Evolutionary conservation across 1,140 invertebrate species (phyloP).

Genomic region (Drosophila bifasciata): DNA sequence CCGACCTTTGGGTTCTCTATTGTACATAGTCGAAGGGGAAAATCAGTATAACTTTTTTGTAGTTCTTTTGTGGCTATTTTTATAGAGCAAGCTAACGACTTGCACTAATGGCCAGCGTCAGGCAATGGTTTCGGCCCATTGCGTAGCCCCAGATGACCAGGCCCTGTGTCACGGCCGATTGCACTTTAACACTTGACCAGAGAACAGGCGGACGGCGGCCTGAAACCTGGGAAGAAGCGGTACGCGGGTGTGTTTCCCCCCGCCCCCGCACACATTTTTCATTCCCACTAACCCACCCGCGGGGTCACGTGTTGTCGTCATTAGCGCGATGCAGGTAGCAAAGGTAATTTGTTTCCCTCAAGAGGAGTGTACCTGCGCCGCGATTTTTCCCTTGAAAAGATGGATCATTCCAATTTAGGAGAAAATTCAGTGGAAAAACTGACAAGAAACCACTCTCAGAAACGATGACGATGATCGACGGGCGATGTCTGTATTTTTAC

Average conservation of each 20-base stretch:
- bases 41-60: conserved; percentile 38
- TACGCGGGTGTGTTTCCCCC: conserved; percentile 39
- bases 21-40: conserved; percentile 10
- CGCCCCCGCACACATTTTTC: conserved; percentile 13
- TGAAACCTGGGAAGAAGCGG: conserved; percentile 16
- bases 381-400: conserved; percentile 68
- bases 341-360: conserved; percentile 47
- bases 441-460: conserved; percentile 21
- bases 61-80: conserved; percentile 47
- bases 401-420: conserved; percentile 64
- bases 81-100: conserved; percentile 58
- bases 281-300: conserved; percentile 44
- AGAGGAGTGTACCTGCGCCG: conserved; percentile 51
- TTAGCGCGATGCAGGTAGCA: conserved; percentile 67
- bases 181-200: conserved; percentile 81
- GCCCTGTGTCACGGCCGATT: conserved; percentile 69
- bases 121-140: conserved; percentile 50
- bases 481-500: conserved; percentile 53
- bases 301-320: conserved; percentile 73
- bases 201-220: conserved; percentile 13
- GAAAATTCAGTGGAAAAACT: conserved; percentile 70
- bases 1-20: conserved; percentile 20
- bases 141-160: conserved; percentile 41
- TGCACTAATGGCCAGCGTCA: conserved; percentile 73
- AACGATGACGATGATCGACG: conserved; percentile 53